phyloP scores from a whole-genome alignment of 2,797 vertebrate species.

The Oreochromis mossambicus region DNA sequence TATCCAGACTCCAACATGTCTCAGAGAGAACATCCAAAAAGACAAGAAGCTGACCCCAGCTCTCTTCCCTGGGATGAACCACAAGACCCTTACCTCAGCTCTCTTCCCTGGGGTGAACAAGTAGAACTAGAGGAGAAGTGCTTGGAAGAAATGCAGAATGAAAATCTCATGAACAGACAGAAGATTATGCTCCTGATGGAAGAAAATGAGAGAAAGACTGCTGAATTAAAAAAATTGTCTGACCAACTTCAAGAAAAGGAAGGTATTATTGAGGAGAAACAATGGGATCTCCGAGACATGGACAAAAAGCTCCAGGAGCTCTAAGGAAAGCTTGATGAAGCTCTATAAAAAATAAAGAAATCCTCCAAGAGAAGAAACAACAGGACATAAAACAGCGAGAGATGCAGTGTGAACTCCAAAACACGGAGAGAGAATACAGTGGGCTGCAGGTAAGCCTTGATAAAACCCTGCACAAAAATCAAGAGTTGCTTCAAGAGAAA shows the following conservation, averaged over 20 bases:
- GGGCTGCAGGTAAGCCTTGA: background rate
- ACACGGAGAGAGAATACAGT: background rate
- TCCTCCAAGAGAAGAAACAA: background rate
- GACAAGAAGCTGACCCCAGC: too few species aligned
- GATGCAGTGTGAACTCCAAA: background rate
- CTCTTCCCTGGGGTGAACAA: background rate
- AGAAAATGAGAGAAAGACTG: background rate
- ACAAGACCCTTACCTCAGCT: background rate
- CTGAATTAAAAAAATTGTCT: background rate
- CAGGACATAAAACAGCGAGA: background rate
- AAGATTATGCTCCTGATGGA: background rate
- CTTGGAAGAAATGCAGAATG: background rate
- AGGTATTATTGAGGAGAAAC: background rate
- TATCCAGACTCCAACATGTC: too few species aligned
- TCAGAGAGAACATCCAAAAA: too few species aligned
- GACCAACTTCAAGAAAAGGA: background rate
- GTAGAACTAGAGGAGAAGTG: background rate
- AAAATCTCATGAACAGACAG: background rate
- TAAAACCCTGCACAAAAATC: background rate
- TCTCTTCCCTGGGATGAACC: too few species aligned
- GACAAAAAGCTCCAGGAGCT: background rate
- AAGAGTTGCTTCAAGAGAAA: background rate
- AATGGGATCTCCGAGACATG: background rate
- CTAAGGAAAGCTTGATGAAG: background rate
- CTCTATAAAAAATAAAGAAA: background rate